Evolutionary conservation across 2,113 vertebrate genomes (phyloP), one percentile per base, ranked within the genome.

Genomic region (Anhinga anhinga): DNA sequence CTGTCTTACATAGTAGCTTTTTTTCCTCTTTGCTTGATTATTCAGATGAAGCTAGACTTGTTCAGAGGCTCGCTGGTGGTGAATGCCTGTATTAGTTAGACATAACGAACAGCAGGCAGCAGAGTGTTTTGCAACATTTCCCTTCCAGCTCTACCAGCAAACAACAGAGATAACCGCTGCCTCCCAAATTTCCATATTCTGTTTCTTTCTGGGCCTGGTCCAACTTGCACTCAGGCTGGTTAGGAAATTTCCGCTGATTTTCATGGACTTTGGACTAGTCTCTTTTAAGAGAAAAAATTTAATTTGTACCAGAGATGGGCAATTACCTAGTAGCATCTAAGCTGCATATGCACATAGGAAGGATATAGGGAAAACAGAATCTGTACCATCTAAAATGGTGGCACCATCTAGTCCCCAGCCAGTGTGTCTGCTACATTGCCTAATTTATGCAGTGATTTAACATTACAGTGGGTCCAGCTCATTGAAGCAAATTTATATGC

Each of bases 401-500:
- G 56, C n/a, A 91, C 76, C 40, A 79, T 36, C 66, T 61, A 85
- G 72, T 71, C 62, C 47, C 47, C 67, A 92, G 61, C 15, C 66
- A 74, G 36, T 32, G 53, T 40, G 10, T 76, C 78, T 93, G 66
- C 61, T 82, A 70, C 49, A 32, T 86, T 95, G 87, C 86, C 65
- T 93, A 84, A 96, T 95, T 74, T 93, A 87, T 81, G 42, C 65
- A 72, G 29, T 79, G 89, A 86, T 93, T 86, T 53, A 70, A 82
- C 59, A 82, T 92, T 81, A 40, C 19, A 32, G 70, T 5, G 2
- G 36, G 95, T 89, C 92, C 95, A 94, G 82, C 96, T 98, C 96
- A 96, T 52, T 86, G 93, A 97, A 93, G 77, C 78, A 93, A 92
- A 98, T 98, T 96, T 93, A 96, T 96, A 98, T 97, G 97, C 97